These are phyloP conservation scores for Corynorhinus townsendii DNA, from an alignment of 2,113 vertebrate species.

Conservation along the genomic window DNA sequence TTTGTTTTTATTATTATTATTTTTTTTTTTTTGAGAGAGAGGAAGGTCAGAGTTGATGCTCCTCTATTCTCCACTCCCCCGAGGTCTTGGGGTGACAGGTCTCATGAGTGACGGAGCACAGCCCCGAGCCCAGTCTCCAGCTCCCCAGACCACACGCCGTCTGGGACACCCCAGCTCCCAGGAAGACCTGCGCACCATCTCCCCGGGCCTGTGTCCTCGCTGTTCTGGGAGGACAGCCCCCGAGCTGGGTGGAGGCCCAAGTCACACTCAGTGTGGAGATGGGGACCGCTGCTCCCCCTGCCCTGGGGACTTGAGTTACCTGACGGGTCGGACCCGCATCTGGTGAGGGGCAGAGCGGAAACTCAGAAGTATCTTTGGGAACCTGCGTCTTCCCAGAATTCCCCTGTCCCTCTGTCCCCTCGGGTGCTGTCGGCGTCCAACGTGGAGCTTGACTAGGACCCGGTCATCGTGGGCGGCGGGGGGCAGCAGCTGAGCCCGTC, in stretches of 20 bases:
- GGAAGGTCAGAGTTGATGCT: background rate
- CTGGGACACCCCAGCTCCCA: background rate
- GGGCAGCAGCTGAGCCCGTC: background rate
- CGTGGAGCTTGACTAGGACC: background rate
- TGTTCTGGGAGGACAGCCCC: background rate
- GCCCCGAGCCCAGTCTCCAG: background rate
- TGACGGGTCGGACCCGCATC: no score
- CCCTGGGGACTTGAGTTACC: background rate
- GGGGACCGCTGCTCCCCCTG: no score
- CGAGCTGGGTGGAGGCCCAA: background rate
- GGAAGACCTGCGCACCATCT: background rate
- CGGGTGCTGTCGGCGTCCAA: background rate
- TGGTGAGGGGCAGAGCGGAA: background rate
- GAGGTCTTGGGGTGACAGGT: background rate
- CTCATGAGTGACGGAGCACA: background rate
- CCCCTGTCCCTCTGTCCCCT: background rate
- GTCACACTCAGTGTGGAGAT: background rate
- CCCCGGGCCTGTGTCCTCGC: rapidly evolving
- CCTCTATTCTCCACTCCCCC: background rate
- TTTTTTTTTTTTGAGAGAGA: background rate
- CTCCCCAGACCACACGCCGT: background rate
- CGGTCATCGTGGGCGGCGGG: background rate
- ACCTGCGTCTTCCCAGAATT: background rate
- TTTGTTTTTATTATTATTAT: background rate
- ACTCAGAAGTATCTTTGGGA: background rate